Evolutionary conservation across 2,888 invertebrate species (phyloP), one percentile per base, ranked within the genome.

Genomic region (Rhagium mordax): DNA sequence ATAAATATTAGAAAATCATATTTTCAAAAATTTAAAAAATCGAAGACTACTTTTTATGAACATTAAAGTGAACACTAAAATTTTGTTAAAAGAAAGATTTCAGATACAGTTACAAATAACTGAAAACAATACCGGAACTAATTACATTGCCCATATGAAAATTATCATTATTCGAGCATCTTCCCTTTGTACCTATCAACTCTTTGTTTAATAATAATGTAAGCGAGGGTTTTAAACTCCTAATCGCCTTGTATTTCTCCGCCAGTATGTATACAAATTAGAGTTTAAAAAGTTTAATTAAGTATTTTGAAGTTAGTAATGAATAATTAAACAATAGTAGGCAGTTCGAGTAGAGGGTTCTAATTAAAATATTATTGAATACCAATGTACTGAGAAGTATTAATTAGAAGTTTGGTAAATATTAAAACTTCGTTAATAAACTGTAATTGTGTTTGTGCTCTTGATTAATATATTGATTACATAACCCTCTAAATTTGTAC

Each of bases 391-490:
- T 80, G 82, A 83, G 83, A 84, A 84, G 82, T 85, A 86, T 85
- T 86, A 86, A 86, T 86, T 86, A 86, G 86, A 85, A 86, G 86
- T 86, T 86, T 85, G 84, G 85, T 85, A 86, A 86, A 86, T 86
- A 86, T 86, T 86, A 86, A 85, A 86, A 86, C 85, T 86, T 86
- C 83, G 84, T 85, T 85, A 86, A 86, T 86, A 85, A 86, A 86
- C 85, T 85, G 85, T 86, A 86, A 86, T 86, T 86, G 86, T 86
- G 86, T 86, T 86, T 86, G 85, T 85, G 83, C 84, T 84, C 86
- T 85, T 86, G 86, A 86, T 86, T 86, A 86, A 86, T 86, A 85
- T 86, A 86, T 86, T 86, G 86, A 86, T 86, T 86, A 84, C 86
- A 84, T 82, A 86, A 85, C 86, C 85, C 85, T 83, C 83, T 81